Percentiles rank a stretch among this genome's conserved stretches.
Conservation (phyloP, 2,113 vertebrate species). For the Eulacestoma nigropectus region DNA sequence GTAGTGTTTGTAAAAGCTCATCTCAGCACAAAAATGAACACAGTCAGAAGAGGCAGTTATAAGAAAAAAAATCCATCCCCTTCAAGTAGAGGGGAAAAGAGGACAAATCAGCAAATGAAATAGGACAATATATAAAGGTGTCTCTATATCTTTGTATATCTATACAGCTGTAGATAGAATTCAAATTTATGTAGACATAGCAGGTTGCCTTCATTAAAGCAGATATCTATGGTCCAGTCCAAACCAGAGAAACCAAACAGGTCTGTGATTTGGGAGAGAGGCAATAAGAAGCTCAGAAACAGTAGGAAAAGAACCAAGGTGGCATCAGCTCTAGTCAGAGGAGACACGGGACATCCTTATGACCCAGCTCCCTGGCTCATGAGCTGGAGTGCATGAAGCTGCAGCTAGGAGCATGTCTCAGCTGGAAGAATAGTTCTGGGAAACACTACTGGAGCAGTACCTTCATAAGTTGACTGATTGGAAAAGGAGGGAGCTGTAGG, state of each 20-base stretch:
- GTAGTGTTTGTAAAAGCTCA: neutral
- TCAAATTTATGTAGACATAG: neutral
- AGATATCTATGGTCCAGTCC: neutral
- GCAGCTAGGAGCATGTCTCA: neutral
- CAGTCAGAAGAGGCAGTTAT: neutral
- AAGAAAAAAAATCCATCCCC: neutral
- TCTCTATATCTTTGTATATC: neutral
- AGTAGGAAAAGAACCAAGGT: neutral
- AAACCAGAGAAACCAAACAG: neutral
- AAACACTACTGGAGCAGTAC: neutral
- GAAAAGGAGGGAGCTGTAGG: neutral
- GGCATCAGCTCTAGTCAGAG: neutral
- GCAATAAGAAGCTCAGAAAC: neutral
- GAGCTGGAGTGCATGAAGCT: neutral
- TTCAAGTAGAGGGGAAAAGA: neutral
- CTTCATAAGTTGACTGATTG: neutral
- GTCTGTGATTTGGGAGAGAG: neutral
- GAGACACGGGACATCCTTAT: accelerated
- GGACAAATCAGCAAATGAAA: neutral
- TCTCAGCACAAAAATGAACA: neutral
- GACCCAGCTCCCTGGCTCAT: neutral
- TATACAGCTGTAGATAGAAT: neutral
- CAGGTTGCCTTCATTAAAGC: neutral
- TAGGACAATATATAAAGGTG: neutral
- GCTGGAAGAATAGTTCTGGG: neutral